Conservation (phyloP, 2,113 vertebrate genomes). For the Callorhinus ursinus region DNA sequence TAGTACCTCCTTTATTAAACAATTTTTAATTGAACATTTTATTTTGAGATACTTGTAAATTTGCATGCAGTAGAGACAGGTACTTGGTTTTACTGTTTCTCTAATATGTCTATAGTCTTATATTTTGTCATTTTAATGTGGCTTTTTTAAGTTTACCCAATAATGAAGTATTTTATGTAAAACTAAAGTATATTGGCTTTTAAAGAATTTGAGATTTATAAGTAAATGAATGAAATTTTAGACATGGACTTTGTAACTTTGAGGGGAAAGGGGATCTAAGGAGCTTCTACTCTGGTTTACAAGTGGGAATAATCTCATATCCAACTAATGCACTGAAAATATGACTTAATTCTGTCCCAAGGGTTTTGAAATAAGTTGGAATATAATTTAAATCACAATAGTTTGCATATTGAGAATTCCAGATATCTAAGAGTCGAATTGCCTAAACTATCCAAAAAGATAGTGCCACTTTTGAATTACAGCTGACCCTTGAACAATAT, state of each 20-base stretch:
- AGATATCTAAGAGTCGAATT: background rate
- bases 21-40: background rate
- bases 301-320: background rate
- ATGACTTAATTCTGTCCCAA: background rate
- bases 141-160: background rate
- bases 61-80: background rate
- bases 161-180: background rate
- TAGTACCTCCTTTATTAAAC: background rate
- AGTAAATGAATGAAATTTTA: background rate
- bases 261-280: background rate
- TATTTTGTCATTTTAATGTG: background rate
- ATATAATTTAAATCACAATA: background rate
- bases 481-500: background rate
- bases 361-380: background rate
- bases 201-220: background rate
- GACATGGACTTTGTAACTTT: background rate
- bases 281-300: background rate
- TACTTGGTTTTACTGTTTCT: background rate
- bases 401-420: background rate
- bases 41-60: background rate
- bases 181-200: background rate
- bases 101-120: background rate
- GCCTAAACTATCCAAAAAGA: background rate
- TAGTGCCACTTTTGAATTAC: background rate
- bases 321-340: background rate